Percentiles rank a stretch among this genome's conserved stretches.
phyloP scores from a whole-genome alignment of 1,140 invertebrate species.

The Penaeus vannamei region DNA sequence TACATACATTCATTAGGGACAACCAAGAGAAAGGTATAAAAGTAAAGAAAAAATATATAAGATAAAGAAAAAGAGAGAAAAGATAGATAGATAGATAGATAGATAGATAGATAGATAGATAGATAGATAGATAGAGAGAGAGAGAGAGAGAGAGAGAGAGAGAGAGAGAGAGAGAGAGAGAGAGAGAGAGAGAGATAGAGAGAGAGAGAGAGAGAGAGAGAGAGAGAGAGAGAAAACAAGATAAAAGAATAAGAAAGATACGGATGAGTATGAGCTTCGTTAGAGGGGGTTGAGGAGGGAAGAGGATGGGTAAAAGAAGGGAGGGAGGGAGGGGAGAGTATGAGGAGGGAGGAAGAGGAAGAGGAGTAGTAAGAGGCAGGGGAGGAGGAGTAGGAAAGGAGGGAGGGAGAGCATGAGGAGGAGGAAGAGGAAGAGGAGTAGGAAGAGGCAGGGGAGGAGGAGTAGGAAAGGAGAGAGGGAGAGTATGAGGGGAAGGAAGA shows the following conservation, averaged over 20 bases:
- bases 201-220: constrained; percentile 25
- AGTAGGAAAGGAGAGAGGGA: background rate
- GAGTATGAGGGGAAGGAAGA: background rate
- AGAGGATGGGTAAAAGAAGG: background rate
- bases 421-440: background rate
- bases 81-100: no score
- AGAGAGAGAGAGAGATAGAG: background rate
- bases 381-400: background rate
- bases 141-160: background rate
- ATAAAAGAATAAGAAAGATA: no score
- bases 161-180: background rate
- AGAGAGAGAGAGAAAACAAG: no score
- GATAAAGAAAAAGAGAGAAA: no score
- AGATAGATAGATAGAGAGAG: no score
- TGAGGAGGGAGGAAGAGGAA: background rate
- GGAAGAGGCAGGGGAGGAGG: background rate
- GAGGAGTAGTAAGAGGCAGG: background rate
- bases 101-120: no score
- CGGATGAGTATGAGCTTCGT: no score
- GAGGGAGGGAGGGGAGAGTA: background rate
- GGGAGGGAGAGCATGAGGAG: background rate
- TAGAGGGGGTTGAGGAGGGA: background rate
- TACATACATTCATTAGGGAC: background rate
- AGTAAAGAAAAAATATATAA: no score
- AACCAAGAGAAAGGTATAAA: no score